phyloP scores from a whole-genome alignment of 2,113 vertebrate species.

The Leptobrachium leishanense region DNA sequence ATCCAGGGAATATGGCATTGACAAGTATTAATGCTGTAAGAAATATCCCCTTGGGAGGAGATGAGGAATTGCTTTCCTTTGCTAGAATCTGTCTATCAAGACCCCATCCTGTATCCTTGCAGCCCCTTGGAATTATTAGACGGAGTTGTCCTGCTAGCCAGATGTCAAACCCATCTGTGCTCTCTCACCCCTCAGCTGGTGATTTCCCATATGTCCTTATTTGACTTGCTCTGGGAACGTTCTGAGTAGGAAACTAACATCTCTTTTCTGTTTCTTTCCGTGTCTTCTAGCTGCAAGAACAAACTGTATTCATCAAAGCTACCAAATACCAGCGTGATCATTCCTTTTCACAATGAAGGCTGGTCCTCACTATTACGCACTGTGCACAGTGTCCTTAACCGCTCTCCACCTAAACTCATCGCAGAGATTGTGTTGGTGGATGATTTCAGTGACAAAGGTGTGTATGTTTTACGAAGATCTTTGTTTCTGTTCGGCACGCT shows the following conservation, averaged over 20 bases:
- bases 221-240: conserved; percentile 28
- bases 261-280: conserved; percentile 44
- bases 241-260: conserved; percentile 40
- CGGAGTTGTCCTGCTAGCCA: conserved; percentile 12
- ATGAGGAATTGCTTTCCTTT: conserved; percentile 32
- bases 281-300: conserved; percentile 80
- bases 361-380: conserved; percentile 97
- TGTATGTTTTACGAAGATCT: background rate
- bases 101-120: conserved; percentile 7
- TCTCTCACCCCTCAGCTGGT: conserved; percentile 29
- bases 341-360: conserved; percentile 97
- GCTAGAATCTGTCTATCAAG: conserved; percentile 3
- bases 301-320: conserved; percentile 89
- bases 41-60: background rate
- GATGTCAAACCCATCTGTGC: conserved; percentile 26
- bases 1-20: conserved; percentile 3
- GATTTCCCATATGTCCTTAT: conserved; percentile 35
- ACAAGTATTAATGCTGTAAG: background rate
- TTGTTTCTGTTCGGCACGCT: background rate
- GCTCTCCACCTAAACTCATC: conserved; percentile 85
- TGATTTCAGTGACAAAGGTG: conserved; percentile 98
- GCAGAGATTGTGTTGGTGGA: conserved; percentile 95
- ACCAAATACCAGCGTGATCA: conserved; percentile 90
- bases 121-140: conserved; percentile 9
- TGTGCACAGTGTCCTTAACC: conserved; percentile 92